Conservation (phyloP, 2,888 invertebrate species). For the Autographa gamma region DNA sequence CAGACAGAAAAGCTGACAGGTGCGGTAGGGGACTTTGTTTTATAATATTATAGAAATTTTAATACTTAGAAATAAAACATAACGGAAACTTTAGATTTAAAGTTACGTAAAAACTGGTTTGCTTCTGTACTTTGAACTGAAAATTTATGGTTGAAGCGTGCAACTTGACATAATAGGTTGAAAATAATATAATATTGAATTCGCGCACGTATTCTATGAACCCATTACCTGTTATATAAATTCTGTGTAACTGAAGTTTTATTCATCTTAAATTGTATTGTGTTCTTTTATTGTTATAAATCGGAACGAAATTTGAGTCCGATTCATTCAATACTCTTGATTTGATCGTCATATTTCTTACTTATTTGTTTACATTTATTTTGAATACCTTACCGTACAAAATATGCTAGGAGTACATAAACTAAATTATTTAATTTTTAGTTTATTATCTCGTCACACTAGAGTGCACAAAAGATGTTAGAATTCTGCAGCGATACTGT, state of each 20-base stretch:
- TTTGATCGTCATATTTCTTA: background rate
- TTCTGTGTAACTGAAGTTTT: slow-evolving; percentile 38
- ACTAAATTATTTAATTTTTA: no score
- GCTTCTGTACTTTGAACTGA: slow-evolving; percentile 15
- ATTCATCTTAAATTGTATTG: slow-evolving; percentile 38
- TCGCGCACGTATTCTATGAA: slow-evolving; percentile 45
- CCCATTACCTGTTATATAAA: slow-evolving; percentile 41
- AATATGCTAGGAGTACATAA: no score
- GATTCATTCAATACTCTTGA: slow-evolving; percentile 7
- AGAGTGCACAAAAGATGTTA: no score
- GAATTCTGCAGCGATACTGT: no score
- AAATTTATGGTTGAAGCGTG: slow-evolving; percentile 15
- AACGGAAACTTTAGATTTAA: background rate
- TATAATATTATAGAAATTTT: no score
- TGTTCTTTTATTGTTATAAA: slow-evolving; percentile 40
- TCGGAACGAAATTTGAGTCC: slow-evolving; percentile 26
- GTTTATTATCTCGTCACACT: no score
- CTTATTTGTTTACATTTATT: background rate
- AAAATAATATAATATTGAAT: slow-evolving; percentile 41
- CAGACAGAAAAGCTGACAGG: no score
- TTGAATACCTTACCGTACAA: no score
- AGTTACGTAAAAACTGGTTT: background rate
- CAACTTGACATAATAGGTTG: slow-evolving; percentile 29
- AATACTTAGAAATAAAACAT: no score
- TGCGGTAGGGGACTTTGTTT: no score